These are phyloP conservation scores for Acrobasis suavella DNA, from an alignment of 2,888 invertebrate genomes.

Conservation along the genomic window DNA sequence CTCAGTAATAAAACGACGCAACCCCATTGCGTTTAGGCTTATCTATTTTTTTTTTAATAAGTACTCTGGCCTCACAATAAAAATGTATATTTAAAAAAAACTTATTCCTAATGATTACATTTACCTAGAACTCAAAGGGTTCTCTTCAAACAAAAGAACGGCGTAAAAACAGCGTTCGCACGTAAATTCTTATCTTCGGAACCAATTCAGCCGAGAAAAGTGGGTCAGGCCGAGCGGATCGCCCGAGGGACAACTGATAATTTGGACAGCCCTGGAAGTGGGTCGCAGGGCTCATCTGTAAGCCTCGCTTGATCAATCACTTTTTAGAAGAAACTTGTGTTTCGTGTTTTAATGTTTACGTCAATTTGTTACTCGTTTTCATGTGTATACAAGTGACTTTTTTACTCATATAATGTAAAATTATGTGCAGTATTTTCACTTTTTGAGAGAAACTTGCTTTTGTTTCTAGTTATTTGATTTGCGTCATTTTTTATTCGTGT, in stretches of 20 bases:
- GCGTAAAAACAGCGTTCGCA: constrained; percentile 4
- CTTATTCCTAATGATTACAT: no score
- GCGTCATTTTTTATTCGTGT: no score
- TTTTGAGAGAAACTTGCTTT: no score
- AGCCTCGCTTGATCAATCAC: constrained; percentile 9
- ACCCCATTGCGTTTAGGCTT: no score
- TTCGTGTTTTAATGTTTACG: background rate
- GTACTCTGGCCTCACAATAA: no score
- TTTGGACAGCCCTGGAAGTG: constrained; percentile 5
- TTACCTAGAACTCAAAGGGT: background rate
- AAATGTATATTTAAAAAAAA: no score
- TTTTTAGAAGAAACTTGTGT: constrained; percentile 5
- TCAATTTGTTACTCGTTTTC: background rate
- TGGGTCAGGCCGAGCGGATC: constrained; percentile 11
- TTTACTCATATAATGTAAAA: no score
- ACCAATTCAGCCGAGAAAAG: constrained; percentile 12
- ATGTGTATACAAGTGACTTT: no score
- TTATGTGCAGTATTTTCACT: no score
- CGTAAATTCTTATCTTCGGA: constrained; percentile 18
- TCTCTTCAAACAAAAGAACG: background rate
- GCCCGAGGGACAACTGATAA: constrained; percentile 20
- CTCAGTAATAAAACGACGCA: no score
- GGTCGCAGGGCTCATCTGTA: constrained; percentile 16
- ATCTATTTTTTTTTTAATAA: no score
- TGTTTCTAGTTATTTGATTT: no score